A percentile compares a stretch with the other conserved stretches of the same genome.
Conservation (phyloP, 2,113 vertebrate species). For the Epinephelus moara region DNA sequence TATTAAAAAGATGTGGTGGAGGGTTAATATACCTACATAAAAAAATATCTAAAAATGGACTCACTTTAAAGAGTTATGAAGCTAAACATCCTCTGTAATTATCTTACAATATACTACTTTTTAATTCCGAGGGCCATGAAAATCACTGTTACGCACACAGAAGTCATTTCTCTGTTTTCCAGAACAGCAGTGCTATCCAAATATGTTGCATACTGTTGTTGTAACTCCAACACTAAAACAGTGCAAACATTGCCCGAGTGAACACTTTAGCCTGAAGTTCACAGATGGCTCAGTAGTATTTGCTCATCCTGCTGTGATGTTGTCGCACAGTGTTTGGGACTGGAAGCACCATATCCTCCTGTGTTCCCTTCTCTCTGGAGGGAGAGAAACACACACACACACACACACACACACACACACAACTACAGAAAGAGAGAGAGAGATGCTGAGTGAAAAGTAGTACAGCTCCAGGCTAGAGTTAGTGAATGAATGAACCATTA, state of each 20-base stretch:
- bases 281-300: constrained; percentile 67
- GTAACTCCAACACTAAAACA: constrained; percentile 28
- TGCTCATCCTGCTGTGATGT: constrained; percentile 64
- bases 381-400: constrained; percentile 4
- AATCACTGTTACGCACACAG: neutral
- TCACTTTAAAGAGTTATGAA: neutral
- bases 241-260: constrained; percentile 42
- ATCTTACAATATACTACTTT: no score
- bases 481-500: constrained; percentile 69
- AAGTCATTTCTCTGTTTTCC: neutral
- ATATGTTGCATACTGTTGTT: constrained; percentile 18
- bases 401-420: constrained; percentile 11
- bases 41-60: neutral
- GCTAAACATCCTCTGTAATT: neutral
- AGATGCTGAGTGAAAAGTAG: constrained; percentile 53
- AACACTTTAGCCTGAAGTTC: constrained; percentile 56
- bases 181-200: neutral
- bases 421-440: neutral
- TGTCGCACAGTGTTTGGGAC: constrained; percentile 54
- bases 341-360: constrained; percentile 49
- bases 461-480: constrained; percentile 60
- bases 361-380: constrained; percentile 30
- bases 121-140: neutral
- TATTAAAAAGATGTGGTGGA: neutral
- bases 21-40: neutral